Conservation (phyloP, 1,140 invertebrate species). For the Tetramorium parvispinum region DNA sequence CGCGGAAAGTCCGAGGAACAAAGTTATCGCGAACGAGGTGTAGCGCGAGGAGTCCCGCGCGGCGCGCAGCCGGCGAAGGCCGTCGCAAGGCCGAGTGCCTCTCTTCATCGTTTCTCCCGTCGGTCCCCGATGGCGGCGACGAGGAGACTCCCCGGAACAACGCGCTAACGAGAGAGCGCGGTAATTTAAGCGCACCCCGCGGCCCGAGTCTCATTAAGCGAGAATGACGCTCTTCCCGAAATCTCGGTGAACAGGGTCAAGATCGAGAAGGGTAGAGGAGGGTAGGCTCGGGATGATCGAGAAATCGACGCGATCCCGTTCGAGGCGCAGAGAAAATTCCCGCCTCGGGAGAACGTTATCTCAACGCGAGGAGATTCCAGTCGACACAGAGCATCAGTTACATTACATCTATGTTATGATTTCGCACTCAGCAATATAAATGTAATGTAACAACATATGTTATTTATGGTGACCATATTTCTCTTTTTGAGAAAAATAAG, state of each 20-base stretch:
- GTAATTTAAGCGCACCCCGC: neutral
- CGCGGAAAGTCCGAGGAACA: too few relatives aligned
- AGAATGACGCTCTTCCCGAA: neutral
- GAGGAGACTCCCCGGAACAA: too few relatives aligned
- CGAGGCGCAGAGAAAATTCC: too few relatives aligned
- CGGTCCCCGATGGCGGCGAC: neutral
- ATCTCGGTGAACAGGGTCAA: neutral
- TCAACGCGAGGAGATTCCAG: too few relatives aligned
- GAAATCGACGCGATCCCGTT: neutral
- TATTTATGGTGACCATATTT: too few relatives aligned
- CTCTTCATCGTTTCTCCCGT: constrained; percentile 48
- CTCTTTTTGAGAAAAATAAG: too few relatives aligned
- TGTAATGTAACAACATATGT: too few relatives aligned
- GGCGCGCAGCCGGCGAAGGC: constrained; percentile 38
- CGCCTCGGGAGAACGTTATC: too few relatives aligned
- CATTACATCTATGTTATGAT: too few relatives aligned
- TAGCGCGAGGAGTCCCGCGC: neutral
- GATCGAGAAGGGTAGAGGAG: neutral
- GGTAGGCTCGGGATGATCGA: neutral
- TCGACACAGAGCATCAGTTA: too few relatives aligned
- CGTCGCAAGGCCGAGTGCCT: constrained; percentile 53
- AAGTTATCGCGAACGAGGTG: constrained; percentile 31
- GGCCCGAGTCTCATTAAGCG: neutral
- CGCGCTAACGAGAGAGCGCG: neutral
- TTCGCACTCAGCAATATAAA: too few relatives aligned